Evolutionary conservation across 2,113 vertebrate species (phyloP), one percentile per base, ranked within the genome.

Genomic region (Alligator sinensis): DNA sequence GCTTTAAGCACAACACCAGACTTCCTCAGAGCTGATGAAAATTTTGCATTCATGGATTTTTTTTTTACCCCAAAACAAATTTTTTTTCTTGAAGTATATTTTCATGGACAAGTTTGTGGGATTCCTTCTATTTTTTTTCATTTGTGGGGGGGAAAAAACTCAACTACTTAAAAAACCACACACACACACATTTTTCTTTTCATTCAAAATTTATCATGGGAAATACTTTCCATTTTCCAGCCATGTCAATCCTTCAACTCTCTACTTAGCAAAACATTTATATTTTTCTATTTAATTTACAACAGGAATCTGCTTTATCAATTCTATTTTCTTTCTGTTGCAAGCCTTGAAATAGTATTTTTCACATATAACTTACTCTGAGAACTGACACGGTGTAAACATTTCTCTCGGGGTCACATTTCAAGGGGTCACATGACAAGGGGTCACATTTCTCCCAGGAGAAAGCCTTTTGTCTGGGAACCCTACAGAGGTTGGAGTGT

Each of bases 51-150:
- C 95, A 96, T 96, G 93, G 95, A 70, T 95, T 89, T 83, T 87
- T 93, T 94, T 96, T 95, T 96, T 95, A 94, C 93, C 94, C 64
- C 94, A 93, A 95, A 96, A 95, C 91, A 2, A 77, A 92, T 91
- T 91, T 94, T 96, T 94, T 96, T 97, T 96, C 91, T 95, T 92
- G 95, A 96, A 88, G 93, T 66, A 94, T 79, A 82, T 95, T 94
- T 96, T 96, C 94, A 95, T 80, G 94, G 89, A 96, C 94, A 96
- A 96, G 57, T 96, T 66, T 93, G 79, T 93, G 77, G n/a, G 94
- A 54, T 38, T 96, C 30, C 34, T 34, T 70, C 21, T n/a, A 34
- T 5, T 70, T 19, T 60, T 70, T 70, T 70, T 34, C 11, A 11
- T 11, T 70, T 34, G 10, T 95, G 55, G 87, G 66, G 77, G 34